phyloP scores from a whole-genome alignment of 2,888 invertebrate genomes.

The Biston stratarius region DNA sequence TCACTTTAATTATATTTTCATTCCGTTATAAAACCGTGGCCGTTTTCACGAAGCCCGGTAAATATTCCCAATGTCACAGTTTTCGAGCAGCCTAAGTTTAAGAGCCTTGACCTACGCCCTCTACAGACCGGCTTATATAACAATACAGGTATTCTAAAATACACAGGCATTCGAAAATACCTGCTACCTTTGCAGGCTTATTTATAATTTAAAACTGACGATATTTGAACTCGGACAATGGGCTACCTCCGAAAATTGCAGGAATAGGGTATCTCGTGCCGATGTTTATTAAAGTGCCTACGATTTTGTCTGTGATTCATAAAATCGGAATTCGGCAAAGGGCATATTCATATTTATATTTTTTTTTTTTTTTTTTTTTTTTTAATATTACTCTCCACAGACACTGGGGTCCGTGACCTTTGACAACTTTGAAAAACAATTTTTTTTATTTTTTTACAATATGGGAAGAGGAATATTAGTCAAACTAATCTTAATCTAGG shows the following conservation, averaged over 20 bases:
- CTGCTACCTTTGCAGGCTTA: conserved; percentile 41
- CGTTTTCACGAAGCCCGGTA: conserved; percentile 28
- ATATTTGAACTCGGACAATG: conserved; percentile 37
- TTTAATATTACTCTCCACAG: no score
- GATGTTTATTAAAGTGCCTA: conserved; percentile 25
- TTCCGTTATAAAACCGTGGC: conserved; percentile 27
- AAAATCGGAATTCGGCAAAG: conserved; percentile 21
- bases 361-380: no score
- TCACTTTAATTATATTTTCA: conserved; percentile 33
- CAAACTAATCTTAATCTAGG: no score
- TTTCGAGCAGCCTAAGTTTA: conserved; percentile 39
- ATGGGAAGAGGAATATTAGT: no score
- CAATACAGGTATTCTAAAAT: conserved; percentile 43
- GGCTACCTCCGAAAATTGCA: conserved; percentile 31
- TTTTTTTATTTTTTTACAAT: no score
- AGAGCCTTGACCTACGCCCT: conserved; percentile 46
- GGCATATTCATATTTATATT: conserved; percentile 2
- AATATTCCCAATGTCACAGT: conserved; percentile 44
- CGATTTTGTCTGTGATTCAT: conserved; percentile 5
- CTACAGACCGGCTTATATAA: conserved; percentile 37
- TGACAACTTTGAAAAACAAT: no score
- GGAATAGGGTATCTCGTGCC: conserved; percentile 19
- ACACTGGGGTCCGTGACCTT: no score
- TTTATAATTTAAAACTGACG: conserved; percentile 41
- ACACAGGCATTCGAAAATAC: conserved; percentile 44